Conservation (phyloP, 2,888 invertebrate species). For the Globia sparganii region DNA sequence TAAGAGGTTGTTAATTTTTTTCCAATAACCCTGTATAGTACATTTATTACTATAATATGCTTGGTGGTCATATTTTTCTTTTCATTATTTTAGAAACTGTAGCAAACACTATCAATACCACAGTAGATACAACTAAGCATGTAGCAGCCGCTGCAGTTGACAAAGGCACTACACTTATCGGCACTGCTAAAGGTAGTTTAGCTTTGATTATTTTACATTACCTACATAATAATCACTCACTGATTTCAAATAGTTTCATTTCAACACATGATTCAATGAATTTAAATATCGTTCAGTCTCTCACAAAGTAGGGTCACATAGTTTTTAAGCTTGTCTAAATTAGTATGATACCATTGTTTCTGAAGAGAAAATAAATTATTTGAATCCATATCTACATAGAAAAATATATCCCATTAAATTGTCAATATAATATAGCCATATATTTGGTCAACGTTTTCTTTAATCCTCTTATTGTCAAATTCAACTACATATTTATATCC, state of each 20-base stretch:
- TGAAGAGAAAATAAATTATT: not conserved
- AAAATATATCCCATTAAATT: not conserved
- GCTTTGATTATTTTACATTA: not conserved
- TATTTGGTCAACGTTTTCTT: slow-evolving; percentile 12
- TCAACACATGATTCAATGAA: not conserved
- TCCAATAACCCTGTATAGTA: no score
- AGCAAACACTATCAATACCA: slow-evolving; percentile 69
- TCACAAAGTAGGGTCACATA: not conserved
- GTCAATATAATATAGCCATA: not conserved
- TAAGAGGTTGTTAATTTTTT: no score
- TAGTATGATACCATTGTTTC: no score
- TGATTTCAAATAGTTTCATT: not conserved
- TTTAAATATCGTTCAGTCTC: not conserved
- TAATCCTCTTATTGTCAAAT: not conserved
- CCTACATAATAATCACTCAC: not conserved
- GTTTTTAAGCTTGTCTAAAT: no score
- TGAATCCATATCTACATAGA: not conserved
- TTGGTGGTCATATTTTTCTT: slow-evolving; percentile 10
- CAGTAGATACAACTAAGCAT: slow-evolving; percentile 78
- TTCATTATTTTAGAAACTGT: slow-evolving; percentile 71
- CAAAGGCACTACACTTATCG: slow-evolving; percentile 71
- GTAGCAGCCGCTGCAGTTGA: slow-evolving; percentile 75
- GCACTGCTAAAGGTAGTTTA: slow-evolving; percentile 70
- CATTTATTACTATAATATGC: not conserved
- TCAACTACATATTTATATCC: not conserved